Evolutionary conservation across 1,140 invertebrate species (phyloP).

Genomic region (Mactra quadrangularis): DNA sequence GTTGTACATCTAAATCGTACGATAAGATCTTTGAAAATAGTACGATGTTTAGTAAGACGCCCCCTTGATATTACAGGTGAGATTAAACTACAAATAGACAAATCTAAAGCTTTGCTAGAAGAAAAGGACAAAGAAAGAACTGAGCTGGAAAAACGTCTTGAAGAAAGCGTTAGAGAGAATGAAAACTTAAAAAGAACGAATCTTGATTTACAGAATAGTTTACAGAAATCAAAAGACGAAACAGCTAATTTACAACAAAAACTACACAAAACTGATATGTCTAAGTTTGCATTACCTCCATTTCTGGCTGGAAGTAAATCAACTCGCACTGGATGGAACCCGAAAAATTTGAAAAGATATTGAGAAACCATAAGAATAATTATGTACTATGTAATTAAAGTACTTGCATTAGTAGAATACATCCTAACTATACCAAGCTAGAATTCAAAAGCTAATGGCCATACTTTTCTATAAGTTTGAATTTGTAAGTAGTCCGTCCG

Average conservation of each 20-base stretch:
- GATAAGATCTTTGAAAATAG: too few species aligned
- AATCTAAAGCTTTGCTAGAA: slow-evolving; percentile 33
- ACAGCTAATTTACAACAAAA: slow-evolving; percentile 23
- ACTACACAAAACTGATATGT: slow-evolving; percentile 35
- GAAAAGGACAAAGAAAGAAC: slow-evolving; percentile 32
- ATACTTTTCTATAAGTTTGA: too few species aligned
- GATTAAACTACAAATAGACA: slow-evolving; percentile 6
- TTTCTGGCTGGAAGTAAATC: slow-evolving; percentile 33
- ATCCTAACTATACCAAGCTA: too few species aligned
- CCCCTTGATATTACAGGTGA: slow-evolving; percentile 1
- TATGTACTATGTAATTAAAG: too few species aligned
- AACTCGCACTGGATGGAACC: slow-evolving; percentile 36
- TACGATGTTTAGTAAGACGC: too few species aligned
- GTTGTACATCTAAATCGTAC: too few species aligned
- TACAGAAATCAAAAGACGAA: slow-evolving; percentile 41
- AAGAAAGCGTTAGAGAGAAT: slow-evolving; percentile 30
- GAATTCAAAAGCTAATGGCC: too few species aligned
- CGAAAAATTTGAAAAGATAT: slow-evolving; percentile 40
- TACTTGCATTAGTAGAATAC: too few species aligned
- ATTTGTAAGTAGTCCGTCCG: too few species aligned
- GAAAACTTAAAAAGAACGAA: slow-evolving; percentile 33
- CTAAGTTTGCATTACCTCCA: slow-evolving; percentile 30
- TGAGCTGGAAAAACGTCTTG: slow-evolving; percentile 33
- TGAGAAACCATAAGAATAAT: too few species aligned
- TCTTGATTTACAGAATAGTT: slow-evolving; percentile 15